Evolutionary conservation across 2,888 invertebrate species (phyloP), one percentile per base, ranked within the genome.

Genomic region (Scrobipalpa atriplicella): DNA sequence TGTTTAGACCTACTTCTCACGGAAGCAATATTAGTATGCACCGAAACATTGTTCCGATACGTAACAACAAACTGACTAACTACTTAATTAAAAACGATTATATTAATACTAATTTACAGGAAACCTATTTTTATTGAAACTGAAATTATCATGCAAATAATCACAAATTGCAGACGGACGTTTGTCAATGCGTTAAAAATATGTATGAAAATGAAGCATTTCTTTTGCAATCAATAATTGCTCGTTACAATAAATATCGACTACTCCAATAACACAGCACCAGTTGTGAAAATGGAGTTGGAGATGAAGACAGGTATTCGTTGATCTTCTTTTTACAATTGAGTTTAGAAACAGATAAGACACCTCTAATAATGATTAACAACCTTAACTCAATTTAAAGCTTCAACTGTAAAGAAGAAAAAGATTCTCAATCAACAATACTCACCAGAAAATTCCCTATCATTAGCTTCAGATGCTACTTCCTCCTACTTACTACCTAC

Each of bases 41-140:
- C 52, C 52, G 10, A 52, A 52, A 10, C 52, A 21, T 18, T 18
- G 52, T 52, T 52, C 52, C 52, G 52, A 52, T 52, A 52, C 21
- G 10, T 21, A 19, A 7, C 51, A 2, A 52, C 16, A 18, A 21
- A 18, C 52, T n/a, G 47, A 21, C 52, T n/a, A n/a, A n/a, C n/a
- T 52, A 52, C 52, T 18, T 52, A 21, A 52, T 52, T 19, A 21
- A 52, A 18, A 52, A 2, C n/a, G 18, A 52, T 52, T 52, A 52
- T 9, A 54, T 54, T 54, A 54, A 54, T 54, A 18, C 18, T 54
- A 1, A 54, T 16, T 19, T 54, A 21, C 54, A 54, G 54, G 21
- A 54, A n/a, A n/a, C n/a, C n/a, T 18, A 21, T 21, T 54, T 21
- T 54, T 38, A 10, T n/a, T n/a, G 16, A 36, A 39, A 3, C 9